Conservation (phyloP, 2,113 vertebrate species). For the Polyodon spathula region DNA sequence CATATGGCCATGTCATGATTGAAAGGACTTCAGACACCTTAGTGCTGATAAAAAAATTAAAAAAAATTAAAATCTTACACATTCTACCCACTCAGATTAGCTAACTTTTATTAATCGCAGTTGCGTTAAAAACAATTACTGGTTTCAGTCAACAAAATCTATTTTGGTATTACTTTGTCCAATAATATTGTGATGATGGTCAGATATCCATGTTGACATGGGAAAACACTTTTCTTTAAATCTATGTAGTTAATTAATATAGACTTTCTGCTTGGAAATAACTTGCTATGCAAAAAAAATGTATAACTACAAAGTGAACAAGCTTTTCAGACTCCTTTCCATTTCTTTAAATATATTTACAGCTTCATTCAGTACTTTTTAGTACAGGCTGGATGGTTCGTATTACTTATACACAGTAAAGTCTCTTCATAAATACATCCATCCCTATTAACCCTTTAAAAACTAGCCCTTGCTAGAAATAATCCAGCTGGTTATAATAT, state of each 20-base stretch:
- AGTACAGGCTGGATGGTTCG: no score
- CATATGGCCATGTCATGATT: constrained; percentile 13
- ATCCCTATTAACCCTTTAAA: no score
- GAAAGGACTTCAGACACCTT: constrained; percentile 7
- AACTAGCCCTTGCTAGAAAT: no score
- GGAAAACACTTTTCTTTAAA: neutral
- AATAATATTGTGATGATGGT: neutral
- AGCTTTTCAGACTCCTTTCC: no score
- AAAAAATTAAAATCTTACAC: neutral
- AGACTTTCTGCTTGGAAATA: no score
- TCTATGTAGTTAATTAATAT: no score
- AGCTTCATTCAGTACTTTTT: no score
- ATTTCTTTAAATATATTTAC: no score
- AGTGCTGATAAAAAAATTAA: constrained; percentile 4
- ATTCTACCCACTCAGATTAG: neutral
- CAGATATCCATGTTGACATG: neutral
- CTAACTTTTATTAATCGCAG: neutral
- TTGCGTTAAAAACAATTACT: neutral
- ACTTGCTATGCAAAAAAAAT: neutral
- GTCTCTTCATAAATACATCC: no score
- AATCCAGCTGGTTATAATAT: neutral
- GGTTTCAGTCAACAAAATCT: neutral
- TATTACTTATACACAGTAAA: no score
- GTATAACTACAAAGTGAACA: neutral
- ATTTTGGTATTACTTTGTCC: constrained; percentile 1